Conservation (phyloP, 2,888 invertebrate genomes). For the Nomada ferruginata region DNA sequence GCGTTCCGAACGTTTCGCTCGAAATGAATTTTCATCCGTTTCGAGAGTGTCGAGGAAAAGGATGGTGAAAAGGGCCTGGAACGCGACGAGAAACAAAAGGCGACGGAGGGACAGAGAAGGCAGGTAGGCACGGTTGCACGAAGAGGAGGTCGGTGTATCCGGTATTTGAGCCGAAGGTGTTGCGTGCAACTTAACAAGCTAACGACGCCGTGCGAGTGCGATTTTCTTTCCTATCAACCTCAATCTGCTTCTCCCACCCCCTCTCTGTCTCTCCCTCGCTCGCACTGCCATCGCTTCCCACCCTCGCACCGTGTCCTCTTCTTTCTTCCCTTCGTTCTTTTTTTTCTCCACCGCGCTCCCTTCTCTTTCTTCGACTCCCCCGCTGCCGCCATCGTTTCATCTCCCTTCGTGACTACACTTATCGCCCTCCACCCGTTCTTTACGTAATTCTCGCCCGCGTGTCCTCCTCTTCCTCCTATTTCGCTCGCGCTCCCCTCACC, state of each 20-base stretch:
- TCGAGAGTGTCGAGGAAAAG: neutral
- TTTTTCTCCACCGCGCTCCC: neutral
- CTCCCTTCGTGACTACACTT: conserved; percentile 48
- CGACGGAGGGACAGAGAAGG: neutral
- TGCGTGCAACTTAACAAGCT: conserved; percentile 84
- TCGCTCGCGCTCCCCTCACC: neutral
- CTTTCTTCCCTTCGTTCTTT: conserved; percentile 27
- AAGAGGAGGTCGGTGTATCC: conserved; percentile 79
- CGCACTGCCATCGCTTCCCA: conserved; percentile 21
- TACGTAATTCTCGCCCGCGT: conserved; percentile 48
- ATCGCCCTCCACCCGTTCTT: conserved; percentile 36
- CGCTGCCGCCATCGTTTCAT: conserved; percentile 28
- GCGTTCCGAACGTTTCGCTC: neutral
- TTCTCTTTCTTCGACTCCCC: conserved; percentile 8
- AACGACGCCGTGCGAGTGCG: conserved; percentile 84
- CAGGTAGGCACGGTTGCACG: conserved; percentile 38
- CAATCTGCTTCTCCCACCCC: conserved; percentile 82
- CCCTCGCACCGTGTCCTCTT: conserved; percentile 35
- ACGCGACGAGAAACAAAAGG: conserved; percentile 17
- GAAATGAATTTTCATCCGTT: neutral
- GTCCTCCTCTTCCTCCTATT: neutral
- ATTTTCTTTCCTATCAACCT: conserved; percentile 84
- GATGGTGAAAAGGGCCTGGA: conserved; percentile 32
- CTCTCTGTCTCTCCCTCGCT: conserved; percentile 44
- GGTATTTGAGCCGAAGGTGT: conserved; percentile 83